These are phyloP conservation scores for Drosophila willistoni DNA, from an alignment of 1,140 invertebrate species.

Conservation along the genomic window DNA sequence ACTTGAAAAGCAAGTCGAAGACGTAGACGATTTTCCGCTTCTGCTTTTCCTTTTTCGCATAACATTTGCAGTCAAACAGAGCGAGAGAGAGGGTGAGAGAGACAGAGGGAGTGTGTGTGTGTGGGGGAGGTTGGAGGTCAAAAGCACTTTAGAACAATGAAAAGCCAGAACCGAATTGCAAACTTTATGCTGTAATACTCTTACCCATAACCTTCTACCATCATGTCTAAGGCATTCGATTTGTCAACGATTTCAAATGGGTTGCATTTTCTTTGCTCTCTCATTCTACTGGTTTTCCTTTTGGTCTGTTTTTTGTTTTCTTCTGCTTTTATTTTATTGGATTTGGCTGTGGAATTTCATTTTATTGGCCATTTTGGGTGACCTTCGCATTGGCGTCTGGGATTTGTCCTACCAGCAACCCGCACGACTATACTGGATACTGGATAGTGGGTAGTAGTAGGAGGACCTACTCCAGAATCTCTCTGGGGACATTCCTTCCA, in stretches of 20 bases:
- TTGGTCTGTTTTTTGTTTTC: not conserved
- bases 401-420: not conserved
- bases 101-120: too few species aligned
- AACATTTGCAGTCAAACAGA: constrained; percentile 55
- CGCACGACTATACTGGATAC: not conserved
- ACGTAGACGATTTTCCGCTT: constrained; percentile 33
- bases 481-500: constrained; percentile 23
- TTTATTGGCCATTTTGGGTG: constrained; percentile 77
- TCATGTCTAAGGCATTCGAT: constrained; percentile 49
- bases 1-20: constrained; percentile 31
- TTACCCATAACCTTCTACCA: not conserved
- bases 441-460: too few species aligned
- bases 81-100: not conserved
- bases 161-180: constrained; percentile 57
- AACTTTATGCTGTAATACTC: constrained; percentile 55
- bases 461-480: too few species aligned
- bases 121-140: constrained; percentile 12
- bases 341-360: constrained; percentile 67
- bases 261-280: constrained; percentile 51
- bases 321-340: constrained; percentile 57
- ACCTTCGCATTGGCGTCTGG: constrained; percentile 53
- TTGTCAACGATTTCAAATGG: constrained; percentile 76
- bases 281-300: too few species aligned
- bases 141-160: constrained; percentile 58
- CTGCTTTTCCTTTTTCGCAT: constrained; percentile 54